phyloP scores from a whole-genome alignment of 2,888 invertebrate species.

The Acrocera orbiculus region DNA sequence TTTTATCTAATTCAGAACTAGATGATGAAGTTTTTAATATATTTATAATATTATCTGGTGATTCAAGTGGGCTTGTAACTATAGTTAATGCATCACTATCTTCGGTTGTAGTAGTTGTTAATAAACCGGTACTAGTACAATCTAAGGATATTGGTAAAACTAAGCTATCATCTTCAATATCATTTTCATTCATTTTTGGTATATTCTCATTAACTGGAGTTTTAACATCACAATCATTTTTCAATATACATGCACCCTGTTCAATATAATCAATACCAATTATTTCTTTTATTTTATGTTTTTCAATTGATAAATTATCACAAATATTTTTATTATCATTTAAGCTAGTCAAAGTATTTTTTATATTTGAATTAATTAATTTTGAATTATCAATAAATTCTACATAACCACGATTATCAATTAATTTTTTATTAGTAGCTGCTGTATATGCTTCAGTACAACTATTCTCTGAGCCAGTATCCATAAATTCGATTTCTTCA shows the following conservation, averaged over 20 bases:
- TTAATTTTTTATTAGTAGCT: slow-evolving; percentile 34
- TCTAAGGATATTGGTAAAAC: slow-evolving; percentile 34
- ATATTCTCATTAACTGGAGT: slow-evolving; percentile 32
- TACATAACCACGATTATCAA: slow-evolving; percentile 47
- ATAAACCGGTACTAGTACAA: slow-evolving; percentile 8
- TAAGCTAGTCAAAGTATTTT: neutral
- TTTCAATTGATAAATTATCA: neutral
- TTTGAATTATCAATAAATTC: slow-evolving; percentile 43
- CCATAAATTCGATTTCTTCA: slow-evolving; percentile 72
- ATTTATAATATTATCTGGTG: slow-evolving; percentile 8
- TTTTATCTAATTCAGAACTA: slow-evolving; percentile 26
- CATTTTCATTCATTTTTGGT: slow-evolving; percentile 17
- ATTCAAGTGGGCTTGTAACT: slow-evolving; percentile 35
- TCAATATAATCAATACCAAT: slow-evolving; percentile 40
- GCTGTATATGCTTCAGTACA: slow-evolving; percentile 43
- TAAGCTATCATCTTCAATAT: slow-evolving; percentile 42
- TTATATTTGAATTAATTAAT: slow-evolving; percentile 1
- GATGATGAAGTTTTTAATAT: slow-evolving; percentile 4
- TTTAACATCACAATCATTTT: slow-evolving; percentile 26
- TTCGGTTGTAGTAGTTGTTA: slow-evolving; percentile 37
- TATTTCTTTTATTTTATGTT: slow-evolving; percentile 23
- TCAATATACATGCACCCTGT: slow-evolving; percentile 29
- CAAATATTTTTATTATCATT: neutral
- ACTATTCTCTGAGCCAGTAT: slow-evolving; percentile 68
- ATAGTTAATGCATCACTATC: slow-evolving; percentile 40